A percentile compares a stretch with the other conserved stretches of the same genome.
These are phyloP conservation scores for Odiellus spinosus DNA, from an alignment of 2,888 invertebrate genomes.

Conservation along the genomic window DNA sequence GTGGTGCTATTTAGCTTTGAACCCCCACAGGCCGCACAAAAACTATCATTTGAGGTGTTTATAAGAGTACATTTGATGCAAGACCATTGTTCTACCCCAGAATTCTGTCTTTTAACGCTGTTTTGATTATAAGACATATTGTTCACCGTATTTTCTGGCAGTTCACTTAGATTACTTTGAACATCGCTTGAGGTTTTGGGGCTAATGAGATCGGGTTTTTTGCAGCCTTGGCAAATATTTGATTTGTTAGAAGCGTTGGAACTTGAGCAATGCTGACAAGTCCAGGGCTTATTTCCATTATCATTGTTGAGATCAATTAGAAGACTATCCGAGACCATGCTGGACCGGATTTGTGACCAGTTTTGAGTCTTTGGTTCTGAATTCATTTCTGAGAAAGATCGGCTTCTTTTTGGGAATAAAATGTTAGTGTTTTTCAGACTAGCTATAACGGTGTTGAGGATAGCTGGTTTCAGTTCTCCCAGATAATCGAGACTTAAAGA, in stretches of 20 bases:
- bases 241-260: neutral
- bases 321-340: neutral
- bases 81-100: slow-evolving; percentile 43
- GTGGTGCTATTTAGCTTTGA: slow-evolving; percentile 54
- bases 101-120: slow-evolving; percentile 2
- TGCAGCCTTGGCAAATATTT: neutral
- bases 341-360: too few species aligned
- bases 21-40: slow-evolving; percentile 76
- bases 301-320: neutral
- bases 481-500: slow-evolving; percentile 16
- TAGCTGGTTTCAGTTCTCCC: slow-evolving; percentile 12
- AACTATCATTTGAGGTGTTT: slow-evolving; percentile 50
- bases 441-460: slow-evolving; percentile 7
- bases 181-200: neutral
- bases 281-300: neutral
- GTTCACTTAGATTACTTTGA: too few species aligned
- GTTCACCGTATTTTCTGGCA: neutral
- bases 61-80: slow-evolving; percentile 75
- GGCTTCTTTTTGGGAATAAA: slow-evolving; percentile 12
- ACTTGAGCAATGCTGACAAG: neutral
- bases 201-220: too few species aligned
- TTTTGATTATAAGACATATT: slow-evolving; percentile 1
- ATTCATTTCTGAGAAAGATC: slow-evolving; percentile 35
- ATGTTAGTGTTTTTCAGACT: slow-evolving; percentile 8
- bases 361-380: slow-evolving; percentile 21